Base-by-base conservation (phyloP, 2,888 invertebrate genomes). In the Autographa gamma region DNA sequence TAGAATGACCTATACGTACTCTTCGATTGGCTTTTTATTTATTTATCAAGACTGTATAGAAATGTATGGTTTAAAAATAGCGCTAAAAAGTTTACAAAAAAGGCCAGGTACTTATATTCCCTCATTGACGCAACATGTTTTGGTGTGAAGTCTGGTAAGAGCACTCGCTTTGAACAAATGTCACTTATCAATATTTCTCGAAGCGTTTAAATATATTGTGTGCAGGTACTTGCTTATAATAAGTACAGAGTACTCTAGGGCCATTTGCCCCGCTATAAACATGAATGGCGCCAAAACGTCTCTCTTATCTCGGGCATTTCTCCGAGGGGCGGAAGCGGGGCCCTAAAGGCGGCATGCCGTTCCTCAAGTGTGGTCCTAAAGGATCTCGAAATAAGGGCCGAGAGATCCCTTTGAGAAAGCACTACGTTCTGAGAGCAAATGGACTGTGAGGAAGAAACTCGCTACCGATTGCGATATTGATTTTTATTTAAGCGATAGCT, bases 271-370 rank as follows among this genome's bases (percentile, higher is more conserved):
- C 86, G 93, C 93, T 88, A 95, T 95, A 95, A 95, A 95, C 95
- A 95, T 94, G 93, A 95, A 95, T 95, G 94, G 95, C 91, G 94
- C 92, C 94, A 94, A 95, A 95, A 95, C 93, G 94, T 95, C 94
- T 95, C 93, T 95, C 95, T 95, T 95, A 95, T 95, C 95, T 95
- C 90, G 94, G 93, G 92, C 90, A 91, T 93, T 94, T 93, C 94
- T 92, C 90, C 88, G 92, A 93, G 91, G 93, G 93, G 92, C 93
- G 95, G 95, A 95, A 94, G 93, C 92, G 90, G 89, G 89, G 85
- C 87, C 93, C 92, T 89, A 93, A 93, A 93, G 92, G 90, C 93
- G 88, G 86, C 83, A 87, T 85, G 86, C 85, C 91, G 92, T 90
- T 92, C 91, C 89, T 94, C 93, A 93, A 95, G 95, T 94, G 93